Base-by-base conservation (phyloP, 2,113 vertebrate species). In the Ophiodon elongatus region DNA sequence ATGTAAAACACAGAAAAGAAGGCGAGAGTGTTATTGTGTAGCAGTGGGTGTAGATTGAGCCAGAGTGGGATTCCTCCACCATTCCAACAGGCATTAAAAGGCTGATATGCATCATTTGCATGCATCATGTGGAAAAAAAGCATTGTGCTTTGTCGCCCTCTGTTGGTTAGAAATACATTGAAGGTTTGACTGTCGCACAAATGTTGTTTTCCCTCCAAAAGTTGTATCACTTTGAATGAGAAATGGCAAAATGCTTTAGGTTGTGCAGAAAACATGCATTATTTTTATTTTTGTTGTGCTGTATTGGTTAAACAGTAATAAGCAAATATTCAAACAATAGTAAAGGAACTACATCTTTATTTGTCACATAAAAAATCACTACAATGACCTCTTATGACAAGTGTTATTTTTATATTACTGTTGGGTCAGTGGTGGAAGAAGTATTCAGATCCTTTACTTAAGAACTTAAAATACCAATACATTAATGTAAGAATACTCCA, bases 111-210 rank as follows among this genome's bases (percentile, higher is more conserved):
- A 63, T 80, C 29, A 23, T 79, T 63, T 73, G 14, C 13, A 39
- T 60, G 29, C 21, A 25, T 27, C 10, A 4, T 15, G 31, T 14
- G 14, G 0, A 11, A 33, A 54, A 52, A 65, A 19, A 43, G 37
- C 63, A 15, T 14, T 65, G 87, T 52, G 27, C 31, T 57, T 13
- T 76, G 86, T 79, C 65, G 84, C 94, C 93, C 84, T 83, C 94
- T 96, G 87, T 83, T 91, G 94, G 87, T 62, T 5, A 43, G 37
- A 71, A 35, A 31, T 4, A 21, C 11, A 25, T 7, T 43, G 23
- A 47, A 41, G 23, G 21, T 47, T 59, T 68, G 9, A 66, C 11
- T 64, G n/a, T 1, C 23, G 39, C 31, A 4, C 1, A 0, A n/a
- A 0, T 47, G 33, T 15, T 4, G 9, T 41, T 59, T 57, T 76